These are phyloP conservation scores for Leucoptera coffeella DNA, from an alignment of 2,888 invertebrate species.

Conservation along the genomic window DNA sequence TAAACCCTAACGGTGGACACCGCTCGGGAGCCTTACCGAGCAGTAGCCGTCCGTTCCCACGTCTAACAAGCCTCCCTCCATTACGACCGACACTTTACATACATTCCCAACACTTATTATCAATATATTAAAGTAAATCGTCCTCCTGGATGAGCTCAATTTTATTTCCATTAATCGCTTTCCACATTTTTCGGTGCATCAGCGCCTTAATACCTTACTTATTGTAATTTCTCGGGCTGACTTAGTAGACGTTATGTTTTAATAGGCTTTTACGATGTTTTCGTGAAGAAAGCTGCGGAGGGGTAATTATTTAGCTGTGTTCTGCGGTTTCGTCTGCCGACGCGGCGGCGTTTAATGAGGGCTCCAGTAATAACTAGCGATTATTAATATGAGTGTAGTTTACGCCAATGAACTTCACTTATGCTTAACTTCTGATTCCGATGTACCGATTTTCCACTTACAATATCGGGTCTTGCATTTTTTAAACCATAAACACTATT, in stretches of 20 bases:
- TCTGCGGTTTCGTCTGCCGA: conserved; percentile 38
- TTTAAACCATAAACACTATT: too few species aligned
- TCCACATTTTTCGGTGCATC: conserved; percentile 31
- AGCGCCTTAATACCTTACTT: conserved; percentile 38
- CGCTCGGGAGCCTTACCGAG: conserved; percentile 29
- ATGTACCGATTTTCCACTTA: too few species aligned
- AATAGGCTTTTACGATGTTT: conserved; percentile 36
- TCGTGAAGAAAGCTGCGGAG: conserved; percentile 37
- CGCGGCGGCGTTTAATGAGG: conserved; percentile 35
- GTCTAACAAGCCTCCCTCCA: conserved; percentile 46
- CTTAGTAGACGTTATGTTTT: conserved; percentile 33
- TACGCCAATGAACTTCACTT: conserved; percentile 15
- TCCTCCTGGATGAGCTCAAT: conserved; percentile 29
- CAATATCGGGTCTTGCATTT: too few species aligned
- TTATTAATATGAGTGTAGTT: conserved; percentile 43
- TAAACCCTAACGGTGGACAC: conserved; percentile 41
- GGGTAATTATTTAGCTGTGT: conserved; percentile 47
- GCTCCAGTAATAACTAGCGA: conserved; percentile 35
- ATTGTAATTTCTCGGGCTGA: conserved; percentile 31
- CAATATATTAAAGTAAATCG: conserved; percentile 47
- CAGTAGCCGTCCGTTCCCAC: conserved; percentile 35
- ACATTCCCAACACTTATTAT: conserved; percentile 41
- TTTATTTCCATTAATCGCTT: conserved; percentile 44
- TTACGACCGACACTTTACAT: conserved; percentile 42
- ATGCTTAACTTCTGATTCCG: too few species aligned